Evolutionary conservation across 2,888 invertebrate genomes (phyloP), one percentile per base, ranked within the genome.

Genomic region (Ectobius pallidus): DNA sequence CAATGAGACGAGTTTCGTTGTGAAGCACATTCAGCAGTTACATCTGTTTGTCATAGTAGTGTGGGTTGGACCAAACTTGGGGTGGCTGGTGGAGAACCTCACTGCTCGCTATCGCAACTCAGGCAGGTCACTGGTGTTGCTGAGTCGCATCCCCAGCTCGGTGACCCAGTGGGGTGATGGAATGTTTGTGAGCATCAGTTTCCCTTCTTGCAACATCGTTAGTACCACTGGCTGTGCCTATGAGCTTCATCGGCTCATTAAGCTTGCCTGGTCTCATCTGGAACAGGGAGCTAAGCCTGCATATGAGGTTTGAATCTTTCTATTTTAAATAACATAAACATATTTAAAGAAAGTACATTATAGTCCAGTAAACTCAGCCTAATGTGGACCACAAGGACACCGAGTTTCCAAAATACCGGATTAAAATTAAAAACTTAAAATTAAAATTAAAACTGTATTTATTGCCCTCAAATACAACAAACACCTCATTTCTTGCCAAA

Each of bases 121-220:
- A 42, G 81, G 79, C 73, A 80, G 83, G 75, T 86, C 88, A 11
- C 79, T 88, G 22, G 81, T 92, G 22, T 86, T 92, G 71, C 84
- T 92, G 74, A 87, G 88, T 78, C 91, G 91, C 89, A 86, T 87
- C 11, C 92, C 92, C 0, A 90, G 89, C 49, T 86, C 87, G 63
- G 84, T 89, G 34, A 85, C 63, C 14, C 20, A 46, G 3, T 16
- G 46, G 52, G 18, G 63, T 1, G 20, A 58, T 9, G 32, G 39
- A 30, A 80, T 86, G 25, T 89, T 85, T 76, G 77, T 81, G 1
- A 84, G 85, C 27, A 86, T 94, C 0, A 83, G 86, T 16, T 89
- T 93, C 81, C 91, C 91, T 1, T 83, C 86, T 32, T 92, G 92
- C 79, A 86, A 88, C 44, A 77, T 86, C n/a, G 89, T 92, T 81